Base-by-base conservation (phyloP, 2,113 vertebrate genomes). In the Turdus rufiventris region DNA sequence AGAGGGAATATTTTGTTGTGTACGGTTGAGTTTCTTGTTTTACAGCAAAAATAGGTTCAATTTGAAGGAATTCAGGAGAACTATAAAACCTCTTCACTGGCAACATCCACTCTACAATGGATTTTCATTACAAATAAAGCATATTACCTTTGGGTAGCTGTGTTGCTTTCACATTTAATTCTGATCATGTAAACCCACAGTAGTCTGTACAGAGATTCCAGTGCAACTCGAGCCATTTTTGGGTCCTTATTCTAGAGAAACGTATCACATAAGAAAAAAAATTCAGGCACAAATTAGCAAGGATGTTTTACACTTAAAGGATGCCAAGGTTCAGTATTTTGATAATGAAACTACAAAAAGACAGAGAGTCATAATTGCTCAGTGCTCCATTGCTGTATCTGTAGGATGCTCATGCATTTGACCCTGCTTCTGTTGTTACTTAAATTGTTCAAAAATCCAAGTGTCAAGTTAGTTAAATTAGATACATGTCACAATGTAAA, bases 151-250 rank as follows among this genome's bases (percentile, higher is more conserved):
- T 99, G 99, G 65, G 99, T 99, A 90, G 98, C 99, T 21, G 99
- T 99, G 97, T 99, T 99, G 98, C 99, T 99, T 98, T 99, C 99
- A 97, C 99, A 99, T 98, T 99, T 99, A 96, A 99, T 99, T 92
- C 99, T 98, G 95, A 99, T 99, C 99, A 99, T 99, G 97, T 99
- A 99, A 95, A 99, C 99, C 99, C 99, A 99, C 31, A 99, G 98
- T 88, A 99, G 97, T 96, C 99, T 98, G 97, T 99, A 99, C 38
- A 99, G 98, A 31, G 99, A 99, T 97, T 99, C 99, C 86, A 99
- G 98, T 72, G 99, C 99, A 96, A 99, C 99, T n/a, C 99, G 98
- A 29, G 99, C 99, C 99, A 99, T 99, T 98, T 99, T 99, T 40
- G 99, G 99, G 93, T 99, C 99, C 96, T 99, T 99, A 96, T 99